Evolutionary conservation across 2,113 vertebrate genomes (phyloP).

Genomic region (Elaphurus davidianus): DNA sequence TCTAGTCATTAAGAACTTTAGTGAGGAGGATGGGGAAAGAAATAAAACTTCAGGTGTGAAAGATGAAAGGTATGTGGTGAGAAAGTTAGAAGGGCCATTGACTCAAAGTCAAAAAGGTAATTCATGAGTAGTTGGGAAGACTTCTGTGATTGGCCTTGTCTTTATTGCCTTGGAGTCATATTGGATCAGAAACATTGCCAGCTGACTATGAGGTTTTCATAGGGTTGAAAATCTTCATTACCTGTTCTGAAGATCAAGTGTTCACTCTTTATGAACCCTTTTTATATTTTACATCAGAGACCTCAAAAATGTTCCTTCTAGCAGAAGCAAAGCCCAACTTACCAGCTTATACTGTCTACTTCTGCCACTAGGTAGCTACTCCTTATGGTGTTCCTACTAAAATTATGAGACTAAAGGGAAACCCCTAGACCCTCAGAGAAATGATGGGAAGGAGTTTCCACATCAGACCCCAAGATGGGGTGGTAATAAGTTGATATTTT

Average conservation of each 20-base stretch:
- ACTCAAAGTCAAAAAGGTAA: background rate
- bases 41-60: background rate
- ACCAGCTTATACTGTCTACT: background rate
- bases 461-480: background rate
- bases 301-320: background rate
- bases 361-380: background rate
- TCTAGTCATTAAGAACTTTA: background rate
- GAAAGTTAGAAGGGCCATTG: background rate
- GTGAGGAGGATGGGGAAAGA: background rate
- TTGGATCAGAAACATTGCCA: background rate
- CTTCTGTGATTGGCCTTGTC: background rate
- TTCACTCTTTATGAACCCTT: background rate
- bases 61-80: background rate
- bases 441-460: background rate
- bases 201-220: background rate
- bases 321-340: background rate
- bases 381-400: background rate
- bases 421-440: background rate
- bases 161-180: background rate
- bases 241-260: background rate
- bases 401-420: background rate
- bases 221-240: background rate
- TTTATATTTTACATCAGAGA: background rate
- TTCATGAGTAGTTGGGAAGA: background rate
- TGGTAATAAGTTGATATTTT: background rate